A percentile compares a stretch with the other conserved stretches of the same genome.
Evolutionary conservation across 1,140 invertebrate genomes (phyloP).

Genomic region (Bombus polaris): DNA sequence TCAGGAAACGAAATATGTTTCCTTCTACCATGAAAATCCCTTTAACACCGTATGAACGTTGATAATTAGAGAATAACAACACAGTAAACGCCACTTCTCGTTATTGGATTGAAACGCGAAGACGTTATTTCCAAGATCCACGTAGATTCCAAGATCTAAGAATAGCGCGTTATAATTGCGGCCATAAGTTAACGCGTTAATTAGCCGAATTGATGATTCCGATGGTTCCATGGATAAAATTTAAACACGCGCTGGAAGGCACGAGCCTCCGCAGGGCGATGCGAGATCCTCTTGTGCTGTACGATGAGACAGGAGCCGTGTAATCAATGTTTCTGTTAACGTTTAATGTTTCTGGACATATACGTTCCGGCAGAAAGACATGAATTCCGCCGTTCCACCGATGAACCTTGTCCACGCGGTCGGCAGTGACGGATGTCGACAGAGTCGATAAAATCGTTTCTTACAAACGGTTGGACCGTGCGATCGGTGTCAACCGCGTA

Average conservation of each 20-base stretch:
- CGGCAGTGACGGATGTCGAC: slow-evolving; percentile 54
- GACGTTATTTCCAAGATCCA: too few species aligned
- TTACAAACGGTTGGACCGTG: slow-evolving; percentile 35
- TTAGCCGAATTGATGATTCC: slow-evolving; percentile 34
- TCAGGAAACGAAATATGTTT: background rate
- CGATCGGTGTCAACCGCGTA: slow-evolving; percentile 50
- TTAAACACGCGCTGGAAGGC: slow-evolving; percentile 24
- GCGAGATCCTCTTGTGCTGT: background rate
- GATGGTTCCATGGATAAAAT: slow-evolving; percentile 30
- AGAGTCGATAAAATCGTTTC: slow-evolving; percentile 58
- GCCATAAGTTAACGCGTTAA: slow-evolving; percentile 35
- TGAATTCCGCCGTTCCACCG: slow-evolving; percentile 25
- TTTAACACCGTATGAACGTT: background rate
- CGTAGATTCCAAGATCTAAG: background rate
- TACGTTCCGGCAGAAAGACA: slow-evolving; percentile 32
- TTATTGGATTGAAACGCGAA: slow-evolving; percentile 2
- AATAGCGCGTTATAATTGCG: slow-evolving; percentile 5
- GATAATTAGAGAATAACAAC: slow-evolving; percentile 44
- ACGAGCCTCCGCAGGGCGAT: background rate
- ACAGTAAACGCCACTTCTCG: background rate
- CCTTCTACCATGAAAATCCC: background rate
- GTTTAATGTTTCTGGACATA: slow-evolving; percentile 34
- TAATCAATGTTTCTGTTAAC: slow-evolving; percentile 45
- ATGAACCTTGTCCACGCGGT: slow-evolving; percentile 25
- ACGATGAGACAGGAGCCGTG: slow-evolving; percentile 20